Conservation (phyloP, 2,113 vertebrate species). For the Echinops telfairi region DNA sequence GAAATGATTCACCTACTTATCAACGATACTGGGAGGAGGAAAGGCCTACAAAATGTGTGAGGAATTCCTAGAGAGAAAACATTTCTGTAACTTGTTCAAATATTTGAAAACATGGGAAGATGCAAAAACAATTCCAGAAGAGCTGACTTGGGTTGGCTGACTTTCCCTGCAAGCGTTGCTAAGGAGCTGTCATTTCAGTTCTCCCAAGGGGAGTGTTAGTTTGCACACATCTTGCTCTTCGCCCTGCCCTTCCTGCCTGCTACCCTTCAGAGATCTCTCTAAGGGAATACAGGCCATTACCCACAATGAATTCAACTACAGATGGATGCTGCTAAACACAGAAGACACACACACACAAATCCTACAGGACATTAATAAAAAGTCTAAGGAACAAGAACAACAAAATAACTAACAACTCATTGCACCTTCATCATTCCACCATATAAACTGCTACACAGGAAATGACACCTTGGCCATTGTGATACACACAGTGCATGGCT, state of each 20-base stretch:
- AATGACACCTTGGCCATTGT: slow-evolving; percentile 51
- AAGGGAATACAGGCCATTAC: slow-evolving; percentile 76
- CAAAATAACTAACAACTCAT: neutral
- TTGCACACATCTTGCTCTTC: slow-evolving; percentile 66
- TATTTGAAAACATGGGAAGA: too few species aligned
- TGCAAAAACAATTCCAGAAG: too few species aligned
- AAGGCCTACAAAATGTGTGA: too few species aligned
- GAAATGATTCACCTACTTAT: too few species aligned
- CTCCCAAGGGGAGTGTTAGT: slow-evolving; percentile 66
- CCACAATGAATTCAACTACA: slow-evolving; percentile 71
- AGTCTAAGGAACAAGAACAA: slow-evolving; percentile 29
- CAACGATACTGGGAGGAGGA: too few species aligned
- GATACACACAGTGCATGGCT: neutral
- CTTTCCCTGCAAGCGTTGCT: slow-evolving; percentile 73
- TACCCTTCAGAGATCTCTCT: slow-evolving; percentile 66
- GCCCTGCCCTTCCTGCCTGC: slow-evolving; percentile 71
- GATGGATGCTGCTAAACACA: slow-evolving; percentile 65
- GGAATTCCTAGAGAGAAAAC: too few species aligned
- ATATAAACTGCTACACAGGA: slow-evolving; percentile 62
- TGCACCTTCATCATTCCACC: slow-evolving; percentile 30
- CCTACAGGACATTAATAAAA: neutral
- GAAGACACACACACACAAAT: neutral
- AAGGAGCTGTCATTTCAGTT: slow-evolving; percentile 69
- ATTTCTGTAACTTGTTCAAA: too few species aligned
- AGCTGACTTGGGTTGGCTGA: too few species aligned